Conservation (phyloP, 2,797 vertebrate species). For the Liparis tanakae region DNA sequence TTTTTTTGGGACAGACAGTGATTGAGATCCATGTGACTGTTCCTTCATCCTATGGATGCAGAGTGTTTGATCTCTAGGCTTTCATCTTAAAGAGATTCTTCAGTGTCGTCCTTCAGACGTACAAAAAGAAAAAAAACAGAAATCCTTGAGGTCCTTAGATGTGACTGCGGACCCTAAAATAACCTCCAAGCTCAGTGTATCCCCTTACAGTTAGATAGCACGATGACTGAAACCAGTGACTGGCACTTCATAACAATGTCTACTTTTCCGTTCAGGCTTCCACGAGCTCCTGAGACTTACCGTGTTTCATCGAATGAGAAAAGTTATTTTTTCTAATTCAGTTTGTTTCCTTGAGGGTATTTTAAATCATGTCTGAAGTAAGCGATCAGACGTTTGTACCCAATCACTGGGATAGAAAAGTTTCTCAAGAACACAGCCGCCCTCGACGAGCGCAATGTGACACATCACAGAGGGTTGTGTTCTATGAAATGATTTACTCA, state of each 20-base stretch:
- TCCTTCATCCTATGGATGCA: slow-evolving; percentile 34
- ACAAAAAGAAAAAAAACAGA: slow-evolving; percentile 65
- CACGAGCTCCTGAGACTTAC: slow-evolving; percentile 16
- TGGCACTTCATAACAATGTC: slow-evolving; percentile 59
- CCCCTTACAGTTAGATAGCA: slow-evolving; percentile 66
- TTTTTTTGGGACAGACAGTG: slow-evolving; percentile 43
- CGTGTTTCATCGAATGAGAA: slow-evolving; percentile 29
- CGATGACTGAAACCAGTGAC: slow-evolving; percentile 61
- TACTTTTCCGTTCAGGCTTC: slow-evolving; percentile 44
- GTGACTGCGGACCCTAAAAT: slow-evolving; percentile 70
- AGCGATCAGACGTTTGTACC: slow-evolving; percentile 14
- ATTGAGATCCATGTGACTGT: slow-evolving; percentile 57
- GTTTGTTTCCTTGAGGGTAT: neutral
- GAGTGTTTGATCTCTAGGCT: slow-evolving; percentile 69
- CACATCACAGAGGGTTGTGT: neutral
- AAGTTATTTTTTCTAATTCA: slow-evolving; percentile 21
- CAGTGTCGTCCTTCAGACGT: slow-evolving; percentile 63
- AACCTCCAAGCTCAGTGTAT: slow-evolving; percentile 63
- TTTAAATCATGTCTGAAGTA: slow-evolving; percentile 3
- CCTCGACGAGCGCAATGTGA: slow-evolving; percentile 8
- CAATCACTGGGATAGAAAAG: neutral
- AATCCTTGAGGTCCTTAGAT: slow-evolving; percentile 62
- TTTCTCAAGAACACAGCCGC: neutral
- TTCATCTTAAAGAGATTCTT: slow-evolving; percentile 77
- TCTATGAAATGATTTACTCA: neutral